Base-by-base conservation (phyloP, 2,797 vertebrate genomes). In the Phylloscopus collybita region DNA sequence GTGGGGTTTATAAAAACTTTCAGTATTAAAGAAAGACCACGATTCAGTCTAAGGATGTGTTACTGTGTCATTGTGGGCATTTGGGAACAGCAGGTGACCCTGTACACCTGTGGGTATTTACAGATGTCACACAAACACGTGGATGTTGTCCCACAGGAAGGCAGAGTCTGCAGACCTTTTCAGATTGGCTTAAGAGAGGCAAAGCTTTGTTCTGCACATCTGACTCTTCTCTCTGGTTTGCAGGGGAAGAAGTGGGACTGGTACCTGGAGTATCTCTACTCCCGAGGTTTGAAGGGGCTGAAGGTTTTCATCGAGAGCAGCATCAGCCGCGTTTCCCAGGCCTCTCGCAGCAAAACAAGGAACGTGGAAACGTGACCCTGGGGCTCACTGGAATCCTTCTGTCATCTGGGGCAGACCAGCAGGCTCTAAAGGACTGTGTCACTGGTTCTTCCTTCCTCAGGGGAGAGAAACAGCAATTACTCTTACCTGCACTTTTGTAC, bases 231-330 rank as follows among this genome's bases (percentile, higher is more conserved):
- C 89, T 97, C 40, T 97, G 64, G 73, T 91, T 80, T 94, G 5
- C 75, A 98, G 98, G 98, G 98, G 69, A 98, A 97, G 96, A 98
- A 86, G 34, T 99, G 99, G 99, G 97, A 97, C 90, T 98, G 98
- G 98, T 99, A 99, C 91, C 95, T 99, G 98, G 97, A 99, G 85
- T 99, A 98, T 97, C 98, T 99, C 83, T 98, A 98, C 90, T 83
- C 95, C 10, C 98, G 98, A 90, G 99, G 98, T 27, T 98, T 98
- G 70, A 93, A 98, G 36, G 99, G 99, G 86, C 97, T 99, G 57
- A 98, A 98, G 96, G 79, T 97, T 87, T 99, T 99, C 71, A 93
- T 98, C 92, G 97, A 97, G 96, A 98, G 97, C 94, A 99, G 98
- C 97, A 97, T 98, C 95, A 97, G 34, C 80, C 96, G 69, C 42